Base-by-base conservation (phyloP, 2,888 invertebrate species). In the Lathronympha strigana region DNA sequence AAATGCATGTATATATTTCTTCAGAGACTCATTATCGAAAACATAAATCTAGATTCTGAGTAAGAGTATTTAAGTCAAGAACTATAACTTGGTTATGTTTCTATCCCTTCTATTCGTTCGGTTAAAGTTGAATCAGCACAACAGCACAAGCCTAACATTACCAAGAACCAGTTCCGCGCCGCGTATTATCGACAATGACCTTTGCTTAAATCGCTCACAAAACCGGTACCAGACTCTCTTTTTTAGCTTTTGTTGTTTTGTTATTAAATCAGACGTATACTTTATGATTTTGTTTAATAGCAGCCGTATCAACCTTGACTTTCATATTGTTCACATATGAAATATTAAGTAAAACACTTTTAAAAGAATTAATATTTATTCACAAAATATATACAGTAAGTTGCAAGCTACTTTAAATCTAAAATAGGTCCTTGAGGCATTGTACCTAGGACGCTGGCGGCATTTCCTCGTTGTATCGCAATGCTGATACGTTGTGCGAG, bases 181-280 rank as follows among this genome's bases (percentile, higher is more conserved):
- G 36, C 40, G 50, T 61, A 66, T 66, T 72, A 76, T 79, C 77
- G 77, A 69, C 76, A 78, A 74, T 79, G 79, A 78, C 79, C 79
- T 79, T 77, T 79, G 73, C 74, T 76, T 76, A 77, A 77, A 77
- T 77, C 69, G 76, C 73, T 72, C 73, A 74, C 69, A 69, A 70
- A 79, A 79, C 79, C 76, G 76, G 79, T 78, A 75, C 63, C 66
- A 53, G 43, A 60, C 64, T 58, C 58, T 64, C 58, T 64, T 51
- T 64, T 64, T 64, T 58, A 63, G 62, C 47, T 55, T 45, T 62
- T 58, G 45, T 58, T 40, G 57, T 57, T 58, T 57, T 45, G 50
- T 64, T 64, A 47, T 64, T 60, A 33, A 58, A 64, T 58, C 28
- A 58, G 64, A 64, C 58, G 43, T 13, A 43, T 57, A 57, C 57